Evolutionary conservation across 2,113 vertebrate genomes (phyloP).

Genomic region (Rhizomys pruinosus): DNA sequence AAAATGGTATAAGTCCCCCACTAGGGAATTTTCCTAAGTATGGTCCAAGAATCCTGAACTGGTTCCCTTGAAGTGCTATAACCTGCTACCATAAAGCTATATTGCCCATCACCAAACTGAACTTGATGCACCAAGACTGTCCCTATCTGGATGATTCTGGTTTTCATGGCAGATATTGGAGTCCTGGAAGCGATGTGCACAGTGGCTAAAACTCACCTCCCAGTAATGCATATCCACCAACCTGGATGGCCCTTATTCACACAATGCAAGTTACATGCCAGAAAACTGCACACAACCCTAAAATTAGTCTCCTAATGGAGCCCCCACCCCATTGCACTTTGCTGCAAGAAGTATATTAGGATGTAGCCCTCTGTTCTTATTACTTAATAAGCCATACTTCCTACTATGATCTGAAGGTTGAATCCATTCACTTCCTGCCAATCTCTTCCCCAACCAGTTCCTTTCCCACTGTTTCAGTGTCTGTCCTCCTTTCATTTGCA

Average conservation of each 20-base stretch:
- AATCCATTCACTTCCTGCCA: not conserved
- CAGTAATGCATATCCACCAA: not conserved
- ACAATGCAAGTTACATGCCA: not conserved
- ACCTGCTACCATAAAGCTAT: not conserved
- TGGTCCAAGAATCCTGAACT: not conserved
- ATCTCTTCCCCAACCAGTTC: not conserved
- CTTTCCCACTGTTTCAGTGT: not conserved
- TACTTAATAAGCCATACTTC: not conserved
- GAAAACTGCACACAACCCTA: not conserved
- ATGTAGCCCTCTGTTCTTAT: too few relatives aligned
- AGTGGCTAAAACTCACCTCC: not conserved
- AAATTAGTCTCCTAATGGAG: too few relatives aligned
- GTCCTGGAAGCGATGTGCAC: not conserved
- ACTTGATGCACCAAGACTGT: not conserved
- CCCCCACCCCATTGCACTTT: not conserved
- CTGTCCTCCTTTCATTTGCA: not conserved
- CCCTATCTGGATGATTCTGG: not conserved
- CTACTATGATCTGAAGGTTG: not conserved
- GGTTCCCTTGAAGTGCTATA: not conserved
- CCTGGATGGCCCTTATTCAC: not conserved
- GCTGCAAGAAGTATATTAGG: too few relatives aligned
- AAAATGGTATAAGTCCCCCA: not conserved
- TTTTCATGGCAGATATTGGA: not conserved
- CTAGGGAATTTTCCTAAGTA: not conserved
- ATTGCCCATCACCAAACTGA: not conserved